Percentiles rank a stretch among this genome's conserved stretches.
phyloP scores from a whole-genome alignment of 2,113 vertebrate species.

The Xenotilapia caudafasciata region DNA sequence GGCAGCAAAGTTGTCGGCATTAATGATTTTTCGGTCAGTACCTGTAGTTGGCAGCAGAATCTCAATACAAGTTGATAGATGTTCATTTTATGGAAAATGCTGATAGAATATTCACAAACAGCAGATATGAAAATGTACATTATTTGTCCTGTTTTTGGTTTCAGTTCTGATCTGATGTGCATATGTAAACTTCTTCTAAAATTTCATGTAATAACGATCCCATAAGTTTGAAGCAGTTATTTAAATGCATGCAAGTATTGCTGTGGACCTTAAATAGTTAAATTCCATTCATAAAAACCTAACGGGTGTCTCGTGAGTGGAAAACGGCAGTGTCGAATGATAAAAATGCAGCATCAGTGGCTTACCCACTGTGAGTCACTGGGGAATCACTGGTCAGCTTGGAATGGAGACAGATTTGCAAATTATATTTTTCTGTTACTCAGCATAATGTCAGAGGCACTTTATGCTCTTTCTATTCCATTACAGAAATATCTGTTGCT shows the following conservation, averaged over 20 bases:
- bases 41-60: background rate
- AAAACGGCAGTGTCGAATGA: background rate
- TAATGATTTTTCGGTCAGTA: background rate
- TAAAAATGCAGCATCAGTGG: background rate
- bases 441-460: background rate
- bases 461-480: background rate
- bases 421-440: background rate
- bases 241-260: background rate
- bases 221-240: background rate
- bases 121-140: background rate
- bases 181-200: background rate
- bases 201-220: background rate
- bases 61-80: background rate
- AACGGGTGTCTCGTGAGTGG: background rate
- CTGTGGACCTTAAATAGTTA: background rate
- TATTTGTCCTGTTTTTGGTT: background rate
- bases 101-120: background rate
- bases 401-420: background rate
- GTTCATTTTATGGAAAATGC: background rate
- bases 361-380: background rate
- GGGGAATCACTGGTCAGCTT: background rate
- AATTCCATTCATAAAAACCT: background rate
- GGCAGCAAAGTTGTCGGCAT: background rate
- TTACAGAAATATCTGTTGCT: constrained; percentile 10
- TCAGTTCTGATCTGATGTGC: background rate